Base-by-base conservation (phyloP, 1,140 invertebrate genomes). In the Eueides isabella region DNA sequence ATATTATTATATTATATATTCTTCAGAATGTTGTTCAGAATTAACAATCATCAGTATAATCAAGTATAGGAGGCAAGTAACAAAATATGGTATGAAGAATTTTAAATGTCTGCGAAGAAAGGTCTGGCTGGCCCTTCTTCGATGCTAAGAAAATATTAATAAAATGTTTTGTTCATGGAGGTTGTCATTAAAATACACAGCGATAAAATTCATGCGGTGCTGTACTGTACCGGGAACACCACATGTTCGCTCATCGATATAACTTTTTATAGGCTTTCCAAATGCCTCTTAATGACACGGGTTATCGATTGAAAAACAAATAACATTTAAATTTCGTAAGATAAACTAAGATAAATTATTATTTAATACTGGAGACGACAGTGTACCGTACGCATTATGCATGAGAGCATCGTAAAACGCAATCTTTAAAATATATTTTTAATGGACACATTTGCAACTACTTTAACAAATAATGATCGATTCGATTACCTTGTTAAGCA, bases 191-290 rank as follows among this genome's bases (percentile, higher is more conserved):
- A 63, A 73, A 67, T 68, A 67, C 33, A 68, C 62, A 44, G 26
- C 66, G 48, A 44, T 61, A 35, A 63, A 63, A 66, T 62, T 73
- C 71, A 73, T 63, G 72, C 33, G 35, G 71, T 62, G 71, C 71
- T n/a, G 48, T 67, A 66, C 38, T 41, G 33, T 68, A 73, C 65
- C 61, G 61, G 29, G 72, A 73, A 73, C 35, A 66, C 66, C 72
- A 63, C 61, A 73, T 73, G 72, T 67, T n/a, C 33, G 63, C 48
- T 69, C 63, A 62, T 70, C 63, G 35, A 74, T 69, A 55, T 62
- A 48, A 69, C 9, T 74, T 74, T 74, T 74, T 74, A 70, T 74
- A 30, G 41, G 55, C 55, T 68, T 65, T 65, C 62, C 26, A 69
- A 74, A 74, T 65, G 61, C 63, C 33, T 63, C 67, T 41, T 67